Conservation (phyloP, 2,888 invertebrate genomes). For the Doris montereyensis region DNA sequence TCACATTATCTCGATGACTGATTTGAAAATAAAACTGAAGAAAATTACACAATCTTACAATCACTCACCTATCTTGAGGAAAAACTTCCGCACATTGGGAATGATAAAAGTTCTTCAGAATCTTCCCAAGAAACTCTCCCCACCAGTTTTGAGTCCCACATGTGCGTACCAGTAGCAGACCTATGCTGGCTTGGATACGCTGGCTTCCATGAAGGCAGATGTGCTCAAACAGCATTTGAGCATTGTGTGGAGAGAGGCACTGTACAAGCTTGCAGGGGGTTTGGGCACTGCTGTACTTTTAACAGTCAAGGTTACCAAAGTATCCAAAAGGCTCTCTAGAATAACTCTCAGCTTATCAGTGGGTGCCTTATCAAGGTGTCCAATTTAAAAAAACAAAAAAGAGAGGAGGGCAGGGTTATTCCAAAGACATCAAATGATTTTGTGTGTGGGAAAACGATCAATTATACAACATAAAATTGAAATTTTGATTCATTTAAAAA, state of each 20-base stretch:
- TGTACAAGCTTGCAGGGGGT: conserved; percentile 61
- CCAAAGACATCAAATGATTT: too few species aligned
- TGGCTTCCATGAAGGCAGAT: conserved; percentile 86
- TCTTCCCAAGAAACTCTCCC: conserved; percentile 90
- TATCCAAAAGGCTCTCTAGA: conserved; percentile 86
- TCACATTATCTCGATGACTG: too few species aligned
- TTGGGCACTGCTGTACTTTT: conserved; percentile 73
- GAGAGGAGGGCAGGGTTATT: too few species aligned
- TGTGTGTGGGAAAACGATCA: too few species aligned
- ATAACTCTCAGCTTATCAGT: conserved; percentile 88
- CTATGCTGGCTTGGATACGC: conserved; percentile 78
- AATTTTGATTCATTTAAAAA: too few species aligned
- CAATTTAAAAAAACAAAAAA: too few species aligned
- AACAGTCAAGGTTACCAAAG: conserved; percentile 77
- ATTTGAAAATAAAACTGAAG: too few species aligned
- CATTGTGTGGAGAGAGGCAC: conserved; percentile 61
- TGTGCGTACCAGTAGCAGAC: conserved; percentile 82
- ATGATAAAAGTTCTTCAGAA: conserved; percentile 84
- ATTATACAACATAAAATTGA: too few species aligned
- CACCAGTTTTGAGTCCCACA: conserved; percentile 87
- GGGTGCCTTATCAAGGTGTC: conserved; percentile 78
- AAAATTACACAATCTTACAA: too few species aligned
- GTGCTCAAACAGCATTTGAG: conserved; percentile 80
- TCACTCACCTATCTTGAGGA: conserved; percentile 88
- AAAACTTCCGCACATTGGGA: conserved; percentile 85